Percentiles rank a stretch among this genome's conserved stretches.
Conservation (phyloP, 2,113 vertebrate genomes). For the Scopus umbretta region DNA sequence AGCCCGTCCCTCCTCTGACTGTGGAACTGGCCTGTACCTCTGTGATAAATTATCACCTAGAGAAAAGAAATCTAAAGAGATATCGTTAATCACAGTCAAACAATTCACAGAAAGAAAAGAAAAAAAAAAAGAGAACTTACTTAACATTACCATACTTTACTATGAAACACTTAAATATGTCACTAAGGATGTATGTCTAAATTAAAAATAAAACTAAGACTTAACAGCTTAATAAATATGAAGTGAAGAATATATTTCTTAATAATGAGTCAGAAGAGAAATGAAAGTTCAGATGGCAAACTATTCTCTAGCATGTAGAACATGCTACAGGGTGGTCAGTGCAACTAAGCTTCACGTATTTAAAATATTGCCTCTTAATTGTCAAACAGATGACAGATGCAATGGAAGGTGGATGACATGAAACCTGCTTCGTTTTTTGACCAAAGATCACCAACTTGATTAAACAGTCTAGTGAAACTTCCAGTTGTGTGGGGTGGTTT, state of each 20-base stretch:
- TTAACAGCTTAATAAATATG: constrained; percentile 84
- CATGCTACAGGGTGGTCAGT: constrained; percentile 60
- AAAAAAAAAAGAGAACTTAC: constrained; percentile 84
- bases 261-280: constrained; percentile 67
- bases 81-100: constrained; percentile 98
- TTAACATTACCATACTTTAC: constrained; percentile 92
- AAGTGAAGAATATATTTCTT: constrained; percentile 73
- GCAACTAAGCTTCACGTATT: background rate
- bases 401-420: constrained; percentile 24
- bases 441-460: background rate
- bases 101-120: constrained; percentile 88
- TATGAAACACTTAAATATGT: constrained; percentile 86
- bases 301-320: constrained; percentile 83
- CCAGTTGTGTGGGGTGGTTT: too few relatives aligned
- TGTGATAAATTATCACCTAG: constrained; percentile 98
- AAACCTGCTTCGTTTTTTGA: background rate
- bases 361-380: constrained; percentile 39
- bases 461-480: background rate
- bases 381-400: background rate
- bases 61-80: constrained; percentile 98
- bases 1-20: constrained; percentile 75
- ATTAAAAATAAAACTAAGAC: constrained; percentile 81
- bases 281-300: constrained; percentile 93
- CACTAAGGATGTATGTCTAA: constrained; percentile 81
- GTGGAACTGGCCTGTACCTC: constrained; percentile 96